Evolutionary conservation across 2,113 vertebrate species (phyloP), one percentile per base, ranked within the genome.

Genomic region (Hypomesus transpacificus): DNA sequence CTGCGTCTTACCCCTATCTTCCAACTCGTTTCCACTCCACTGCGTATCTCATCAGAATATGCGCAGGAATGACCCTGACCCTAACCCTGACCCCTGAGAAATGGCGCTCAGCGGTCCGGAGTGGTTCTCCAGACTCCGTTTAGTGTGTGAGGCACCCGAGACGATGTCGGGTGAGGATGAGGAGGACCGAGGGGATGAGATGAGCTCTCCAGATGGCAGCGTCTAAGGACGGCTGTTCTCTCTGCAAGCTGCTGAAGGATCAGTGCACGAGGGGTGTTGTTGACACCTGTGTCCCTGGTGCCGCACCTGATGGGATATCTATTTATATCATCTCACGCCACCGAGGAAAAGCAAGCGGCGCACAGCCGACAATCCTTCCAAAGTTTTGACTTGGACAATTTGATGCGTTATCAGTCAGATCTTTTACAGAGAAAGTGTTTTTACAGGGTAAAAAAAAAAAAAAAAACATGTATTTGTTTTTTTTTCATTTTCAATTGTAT

Each of bases 231-330:
- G 78, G 80, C 75, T 46, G 6, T 9, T 46, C 39, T 46, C 2
- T 46, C 39, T 8, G 31, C 31, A 8, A 8, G 31, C 31, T 34
- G 31, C 31, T 6, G 31, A 5, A 34, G 31, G 31, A 34, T 46
- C 1, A 1, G 9, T 11, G 39, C 9, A 9, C 2, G 39, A 82
- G 76, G 80, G 74, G 79, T 79, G 86, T 83, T 83, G 79, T 84
- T 88, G 84, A 87, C 89, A 84, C 89, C 86, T 82, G 81, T 80
- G 82, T 87, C 84, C 82, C 80, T 80, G 78, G 66, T 66, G 73
- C 70, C 62, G 81, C 82, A 89, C 88, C 84, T 84, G 67, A 54
- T 73, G 79, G 73, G 57, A 7, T 69, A 54, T 75, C 77, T 88
- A 85, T 89, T 86, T 90, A 86, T 88, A 90, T 81, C 81, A 58